Evolutionary conservation across 2,888 invertebrate genomes (phyloP), one percentile per base, ranked within the genome.

Genomic region (Carabus problematicus): DNA sequence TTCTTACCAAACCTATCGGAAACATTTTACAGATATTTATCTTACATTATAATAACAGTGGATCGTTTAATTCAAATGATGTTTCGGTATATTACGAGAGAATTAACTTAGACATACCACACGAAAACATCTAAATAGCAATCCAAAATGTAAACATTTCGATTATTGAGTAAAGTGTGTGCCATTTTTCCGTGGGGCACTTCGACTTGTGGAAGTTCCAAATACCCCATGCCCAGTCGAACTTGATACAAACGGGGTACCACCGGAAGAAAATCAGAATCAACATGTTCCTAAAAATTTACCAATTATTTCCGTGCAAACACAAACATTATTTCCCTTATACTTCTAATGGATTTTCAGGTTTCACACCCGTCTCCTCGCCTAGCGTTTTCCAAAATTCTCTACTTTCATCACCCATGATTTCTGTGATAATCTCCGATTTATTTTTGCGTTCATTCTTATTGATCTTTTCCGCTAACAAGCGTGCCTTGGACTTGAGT

Each of bases 381-480:
- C 88, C 89, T 16, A 98, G 81, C 18, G 86, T 84, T 64, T 86
- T 84, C 93, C 97, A 95, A 83, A 99, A 98, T 29, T 92, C 93
- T 6, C 84, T 83, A 6, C 91, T 89, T 78, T 98, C 98, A 69
- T 90, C 88, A 0, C 92, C 92, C 80, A 94, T 93, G 43, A 86
- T 84, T 79, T 96, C 92, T 0, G 93, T 90, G 49, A 93, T 84
- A 67, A 99, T 91, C 77, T 97, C 97, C 0, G 97, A 91, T 79
- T 93, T 93, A 79, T 95, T 95, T 81, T 99, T 99, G 16, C 98
- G 86, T 81, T 99, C 99, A 78, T 97, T 95, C 82, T 98, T 98
- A 82, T 98, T 99, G 70, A 99, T 95, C 82, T 98, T 98, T 81
- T 99, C 99, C 1, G 98, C 94, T 85, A 99, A 90, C 11, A 99